Conservation (phyloP, 2,113 vertebrate species). For the Vulpes ferrilata region DNA sequence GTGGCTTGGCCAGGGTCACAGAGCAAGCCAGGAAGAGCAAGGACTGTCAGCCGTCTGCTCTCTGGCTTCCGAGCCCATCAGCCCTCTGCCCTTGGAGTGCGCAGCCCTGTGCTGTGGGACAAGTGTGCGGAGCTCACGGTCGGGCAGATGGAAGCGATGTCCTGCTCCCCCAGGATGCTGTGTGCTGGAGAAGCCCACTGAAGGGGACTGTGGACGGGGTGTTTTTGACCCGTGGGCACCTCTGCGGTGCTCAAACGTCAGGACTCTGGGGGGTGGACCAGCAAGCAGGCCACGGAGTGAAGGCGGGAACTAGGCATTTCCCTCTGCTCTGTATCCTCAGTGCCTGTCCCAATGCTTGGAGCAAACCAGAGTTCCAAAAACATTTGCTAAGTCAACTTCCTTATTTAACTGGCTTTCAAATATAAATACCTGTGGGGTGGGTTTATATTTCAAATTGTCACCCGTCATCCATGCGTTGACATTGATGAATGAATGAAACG, state of each 20-base stretch:
- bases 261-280: background rate
- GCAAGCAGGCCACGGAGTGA: fast-evolving
- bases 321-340: background rate
- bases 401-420: background rate
- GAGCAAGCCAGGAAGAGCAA: background rate
- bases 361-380: background rate
- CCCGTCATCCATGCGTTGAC: background rate
- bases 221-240: background rate
- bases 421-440: background rate
- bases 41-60: background rate
- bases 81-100: background rate
- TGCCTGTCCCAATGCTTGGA: background rate
- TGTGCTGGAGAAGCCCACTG: no score
- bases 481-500: background rate
- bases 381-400: background rate
- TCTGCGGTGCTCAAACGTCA: background rate
- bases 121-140: no score
- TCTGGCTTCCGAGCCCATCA: background rate
- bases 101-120: no score
- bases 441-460: background rate
- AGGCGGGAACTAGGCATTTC: no score
- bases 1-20: background rate
- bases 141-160: background rate
- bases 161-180: fast-evolving
- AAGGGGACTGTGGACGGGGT: no score